Evolutionary conservation across 2,797 vertebrate species (phyloP).

Genomic region (Acestrorhynchus altus): DNA sequence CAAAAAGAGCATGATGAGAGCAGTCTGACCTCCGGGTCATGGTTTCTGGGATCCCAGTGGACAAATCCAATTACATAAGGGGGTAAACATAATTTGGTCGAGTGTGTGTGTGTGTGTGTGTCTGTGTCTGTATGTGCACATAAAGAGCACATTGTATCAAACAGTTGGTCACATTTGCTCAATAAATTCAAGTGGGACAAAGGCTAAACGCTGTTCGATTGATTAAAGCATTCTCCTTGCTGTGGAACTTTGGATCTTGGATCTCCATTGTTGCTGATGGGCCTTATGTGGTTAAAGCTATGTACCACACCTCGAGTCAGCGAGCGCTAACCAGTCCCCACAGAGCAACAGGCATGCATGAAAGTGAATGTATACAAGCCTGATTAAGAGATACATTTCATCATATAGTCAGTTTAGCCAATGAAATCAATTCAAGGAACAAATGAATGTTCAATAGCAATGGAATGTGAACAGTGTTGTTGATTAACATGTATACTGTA

Average conservation of each 20-base stretch:
- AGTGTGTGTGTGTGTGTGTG: slow-evolving; percentile 3
- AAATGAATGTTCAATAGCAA: neutral
- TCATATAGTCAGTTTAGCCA: too few relatives aligned
- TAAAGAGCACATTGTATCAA: slow-evolving; percentile 36
- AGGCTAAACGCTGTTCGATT: slow-evolving; percentile 8
- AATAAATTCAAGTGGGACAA: slow-evolving; percentile 15
- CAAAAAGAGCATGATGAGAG: slow-evolving; percentile 29
- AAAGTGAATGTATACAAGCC: neutral
- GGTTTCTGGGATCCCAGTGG: slow-evolving; percentile 21
- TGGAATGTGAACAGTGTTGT: neutral
- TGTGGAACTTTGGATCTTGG: neutral
- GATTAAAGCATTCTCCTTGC: slow-evolving; percentile 19
- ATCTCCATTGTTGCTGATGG: neutral
- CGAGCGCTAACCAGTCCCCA: neutral
- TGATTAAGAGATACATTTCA: neutral
- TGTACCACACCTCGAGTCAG: neutral
- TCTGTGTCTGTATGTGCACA: slow-evolving; percentile 1
- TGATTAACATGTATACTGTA: too few relatives aligned
- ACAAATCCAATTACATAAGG: slow-evolving; percentile 41
- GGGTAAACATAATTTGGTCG: neutral
- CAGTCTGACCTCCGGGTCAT: slow-evolving; percentile 23
- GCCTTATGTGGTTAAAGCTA: slow-evolving; percentile 21
- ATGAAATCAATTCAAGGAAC: too few relatives aligned
- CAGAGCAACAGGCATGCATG: neutral
- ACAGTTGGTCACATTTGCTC: slow-evolving; percentile 28